Evolutionary conservation across 2,113 vertebrate genomes (phyloP), one percentile per base, ranked within the genome.

Genomic region (Echinops telfairi): DNA sequence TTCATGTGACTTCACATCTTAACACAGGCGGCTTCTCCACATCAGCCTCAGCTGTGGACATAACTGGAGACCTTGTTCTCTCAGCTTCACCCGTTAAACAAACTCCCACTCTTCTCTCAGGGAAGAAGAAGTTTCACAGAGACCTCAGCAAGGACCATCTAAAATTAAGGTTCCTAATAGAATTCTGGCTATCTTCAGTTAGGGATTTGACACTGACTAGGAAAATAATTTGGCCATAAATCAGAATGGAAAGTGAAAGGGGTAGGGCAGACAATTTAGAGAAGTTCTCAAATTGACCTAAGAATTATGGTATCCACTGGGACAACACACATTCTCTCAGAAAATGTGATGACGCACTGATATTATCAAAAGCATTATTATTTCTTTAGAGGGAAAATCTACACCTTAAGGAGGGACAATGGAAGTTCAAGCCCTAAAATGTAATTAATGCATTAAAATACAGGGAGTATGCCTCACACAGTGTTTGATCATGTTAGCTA

Each of bases 401-500:
- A 71, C 75, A 88, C 31, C 33, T 33, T 71, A 9, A 71, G 29
- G n/a, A 71, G 33, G 17, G n/a, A 8, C 17, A 71, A 33, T 33
- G n/a, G 6, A 20, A 71, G 33, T 71, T 71, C n/a, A 16, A 71
- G 4, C 16, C 70, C 33, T 19, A 33, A 33, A 83, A 77, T 4
- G 64, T 82, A 47, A 85, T 75, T 58, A 81, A 88, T 57, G 0
- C 71, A 88, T 82, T 85, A 71, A 85, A 92, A 40, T 29, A 88
- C 9, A 60, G 1, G 85, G 12, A 85, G 20, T 33, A 15, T 71
- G 3, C 1, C 11, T 77, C 80, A 16, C 1, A 73, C 25, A 83
- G 20, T 33, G 75, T 6, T 86, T 86, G 3, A 33, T 29, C 38
- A 60, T 66, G 15, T 53, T 82, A 86, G 29, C 9, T 70, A 36